phyloP scores from a whole-genome alignment of 1,140 invertebrate species.

The Leucophenga varia region DNA sequence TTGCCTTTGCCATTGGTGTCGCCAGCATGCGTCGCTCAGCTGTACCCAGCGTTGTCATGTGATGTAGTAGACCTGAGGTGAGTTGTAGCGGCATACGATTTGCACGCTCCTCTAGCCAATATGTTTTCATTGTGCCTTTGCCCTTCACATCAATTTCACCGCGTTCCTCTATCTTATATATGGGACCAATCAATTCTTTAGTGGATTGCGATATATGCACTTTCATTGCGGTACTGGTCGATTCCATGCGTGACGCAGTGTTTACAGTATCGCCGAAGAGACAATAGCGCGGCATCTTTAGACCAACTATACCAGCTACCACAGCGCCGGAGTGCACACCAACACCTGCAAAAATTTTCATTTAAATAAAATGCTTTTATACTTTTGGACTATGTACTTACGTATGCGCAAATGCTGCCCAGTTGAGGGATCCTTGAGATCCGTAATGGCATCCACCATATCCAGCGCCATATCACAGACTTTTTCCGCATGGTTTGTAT shows the following conservation, averaged over 20 bases:
- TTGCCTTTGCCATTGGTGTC: constrained; percentile 16
- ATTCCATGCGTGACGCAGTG: constrained; percentile 90
- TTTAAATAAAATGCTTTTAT: background rate
- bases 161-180: constrained; percentile 77
- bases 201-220: constrained; percentile 93
- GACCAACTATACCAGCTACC: constrained; percentile 90
- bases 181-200: constrained; percentile 70
- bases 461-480: constrained; percentile 96
- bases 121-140: constrained; percentile 90
- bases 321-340: constrained; percentile 89
- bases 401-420: constrained; percentile 85
- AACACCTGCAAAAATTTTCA: constrained; percentile 57
- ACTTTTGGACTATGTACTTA: constrained; percentile 16
- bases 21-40: constrained; percentile 44
- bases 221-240: constrained; percentile 87
- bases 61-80: constrained; percentile 26
- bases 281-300: constrained; percentile 86
- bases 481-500: constrained; percentile 86
- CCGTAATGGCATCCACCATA: constrained; percentile 90
- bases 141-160: constrained; percentile 84
- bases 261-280: constrained; percentile 92
- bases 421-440: constrained; percentile 88
- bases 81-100: constrained; percentile 61
- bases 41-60: constrained; percentile 22
- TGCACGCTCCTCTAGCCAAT: constrained; percentile 78